Evolutionary conservation across 2,113 vertebrate genomes (phyloP).

Genomic region (Triplophysa siluroides): DNA sequence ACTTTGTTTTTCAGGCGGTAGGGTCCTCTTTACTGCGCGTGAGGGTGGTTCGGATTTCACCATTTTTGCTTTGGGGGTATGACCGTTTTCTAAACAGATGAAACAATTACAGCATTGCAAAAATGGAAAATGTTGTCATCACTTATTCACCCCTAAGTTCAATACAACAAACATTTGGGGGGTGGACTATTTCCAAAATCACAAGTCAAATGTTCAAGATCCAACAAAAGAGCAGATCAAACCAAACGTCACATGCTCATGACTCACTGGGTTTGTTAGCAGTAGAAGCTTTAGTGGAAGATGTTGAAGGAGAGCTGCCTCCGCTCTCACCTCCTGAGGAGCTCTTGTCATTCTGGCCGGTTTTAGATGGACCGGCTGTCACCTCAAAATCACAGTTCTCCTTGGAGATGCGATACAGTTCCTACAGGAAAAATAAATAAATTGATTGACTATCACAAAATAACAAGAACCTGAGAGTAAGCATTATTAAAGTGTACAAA

Average conservation of each 20-base stretch:
- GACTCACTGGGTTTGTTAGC: constrained; percentile 70
- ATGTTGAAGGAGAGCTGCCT: constrained; percentile 74
- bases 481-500: background rate
- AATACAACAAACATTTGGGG: too few relatives aligned
- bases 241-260: background rate
- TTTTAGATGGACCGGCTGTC: constrained; percentile 66
- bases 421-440: constrained; percentile 67
- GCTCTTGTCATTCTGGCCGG: constrained; percentile 76
- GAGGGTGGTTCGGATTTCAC: constrained; percentile 70
- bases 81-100: constrained; percentile 37
- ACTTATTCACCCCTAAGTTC: background rate
- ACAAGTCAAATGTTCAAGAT: too few relatives aligned
- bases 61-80: constrained; percentile 61
- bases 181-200: too few relatives aligned
- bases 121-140: background rate
- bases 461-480: background rate
- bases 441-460: background rate
- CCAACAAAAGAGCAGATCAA: background rate
- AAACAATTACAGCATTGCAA: background rate
- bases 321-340: constrained; percentile 85
- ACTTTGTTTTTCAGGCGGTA: constrained; percentile 51
- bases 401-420: constrained; percentile 91
- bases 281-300: constrained; percentile 39
- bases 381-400: constrained; percentile 86
- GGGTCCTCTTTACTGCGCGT: constrained; percentile 72